Evolutionary conservation across 2,797 vertebrate genomes (phyloP).

Genomic region (Cygnus olor): DNA sequence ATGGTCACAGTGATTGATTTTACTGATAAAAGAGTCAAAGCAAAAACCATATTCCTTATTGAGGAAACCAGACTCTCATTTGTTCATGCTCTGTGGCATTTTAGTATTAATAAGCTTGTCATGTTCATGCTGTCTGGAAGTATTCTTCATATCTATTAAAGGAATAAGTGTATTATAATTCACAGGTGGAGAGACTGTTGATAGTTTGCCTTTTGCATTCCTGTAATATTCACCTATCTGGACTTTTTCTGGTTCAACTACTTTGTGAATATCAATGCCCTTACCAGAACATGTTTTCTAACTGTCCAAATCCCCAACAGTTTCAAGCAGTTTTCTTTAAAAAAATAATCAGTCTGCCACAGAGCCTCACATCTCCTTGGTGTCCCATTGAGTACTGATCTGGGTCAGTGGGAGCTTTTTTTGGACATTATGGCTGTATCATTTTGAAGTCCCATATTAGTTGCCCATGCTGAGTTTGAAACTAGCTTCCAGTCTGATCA

Average conservation of each 20-base stretch:
- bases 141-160: not conserved
- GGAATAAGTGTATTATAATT: not conserved
- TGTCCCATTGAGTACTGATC: not conserved
- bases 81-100: slow-evolving; percentile 1
- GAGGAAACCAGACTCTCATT: slow-evolving; percentile 7
- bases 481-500: not conserved
- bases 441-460: not conserved
- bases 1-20: not conserved
- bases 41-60: not conserved
- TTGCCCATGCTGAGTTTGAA: not conserved
- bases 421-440: not conserved
- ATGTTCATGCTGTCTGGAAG: not conserved
- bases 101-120: slow-evolving; percentile 37
- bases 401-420: not conserved
- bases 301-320: not conserved
- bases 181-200: not conserved
- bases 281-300: not conserved
- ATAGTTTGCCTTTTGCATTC: not conserved
- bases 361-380: not conserved
- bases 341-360: not conserved
- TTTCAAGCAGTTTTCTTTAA: not conserved
- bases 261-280: not conserved
- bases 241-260: not conserved
- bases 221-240: not conserved
- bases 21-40: not conserved